Evolutionary conservation across 2,888 invertebrate species (phyloP).

Genomic region (Sclerodermus sp.): DNA sequence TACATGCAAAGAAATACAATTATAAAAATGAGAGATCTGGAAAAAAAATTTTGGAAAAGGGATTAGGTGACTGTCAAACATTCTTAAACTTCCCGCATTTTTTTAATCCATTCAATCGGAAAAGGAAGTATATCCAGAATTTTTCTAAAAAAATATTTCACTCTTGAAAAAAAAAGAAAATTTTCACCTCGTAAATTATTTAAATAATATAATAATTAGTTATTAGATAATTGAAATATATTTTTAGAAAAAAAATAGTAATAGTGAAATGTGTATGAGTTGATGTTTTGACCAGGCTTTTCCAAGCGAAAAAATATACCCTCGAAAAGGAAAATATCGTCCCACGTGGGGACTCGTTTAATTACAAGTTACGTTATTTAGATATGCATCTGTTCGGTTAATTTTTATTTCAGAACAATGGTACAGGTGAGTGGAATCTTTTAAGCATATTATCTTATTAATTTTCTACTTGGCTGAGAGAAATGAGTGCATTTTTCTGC

Average conservation of each 20-base stretch:
- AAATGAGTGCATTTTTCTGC: slow-evolving; percentile 37
- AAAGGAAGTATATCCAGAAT: slow-evolving; percentile 20
- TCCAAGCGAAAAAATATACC: slow-evolving; percentile 54
- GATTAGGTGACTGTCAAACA: no score
- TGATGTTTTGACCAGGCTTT: slow-evolving; percentile 51
- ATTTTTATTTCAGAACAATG: slow-evolving; percentile 53
- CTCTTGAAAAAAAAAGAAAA: not conserved
- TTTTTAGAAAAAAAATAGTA: not conserved
- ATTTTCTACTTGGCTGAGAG: slow-evolving; percentile 14
- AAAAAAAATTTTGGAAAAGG: no score
- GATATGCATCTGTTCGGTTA: slow-evolving; percentile 55
- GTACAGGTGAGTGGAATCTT: slow-evolving; percentile 52
- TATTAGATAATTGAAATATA: not conserved
- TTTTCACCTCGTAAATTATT: no score
- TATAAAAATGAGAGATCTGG: no score
- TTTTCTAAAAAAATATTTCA: not conserved
- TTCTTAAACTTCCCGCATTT: slow-evolving; percentile 33
- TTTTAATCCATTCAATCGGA: slow-evolving; percentile 15
- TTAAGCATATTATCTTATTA: slow-evolving; percentile 26
- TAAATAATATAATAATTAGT: no score
- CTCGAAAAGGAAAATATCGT: slow-evolving; percentile 56
- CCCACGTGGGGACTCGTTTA: slow-evolving; percentile 57
- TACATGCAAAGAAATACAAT: no score
- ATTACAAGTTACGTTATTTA: slow-evolving; percentile 56
- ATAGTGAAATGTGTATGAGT: slow-evolving; percentile 13